phyloP scores from a whole-genome alignment of 2,113 vertebrate genomes.

The Pygathrix nemaeus region DNA sequence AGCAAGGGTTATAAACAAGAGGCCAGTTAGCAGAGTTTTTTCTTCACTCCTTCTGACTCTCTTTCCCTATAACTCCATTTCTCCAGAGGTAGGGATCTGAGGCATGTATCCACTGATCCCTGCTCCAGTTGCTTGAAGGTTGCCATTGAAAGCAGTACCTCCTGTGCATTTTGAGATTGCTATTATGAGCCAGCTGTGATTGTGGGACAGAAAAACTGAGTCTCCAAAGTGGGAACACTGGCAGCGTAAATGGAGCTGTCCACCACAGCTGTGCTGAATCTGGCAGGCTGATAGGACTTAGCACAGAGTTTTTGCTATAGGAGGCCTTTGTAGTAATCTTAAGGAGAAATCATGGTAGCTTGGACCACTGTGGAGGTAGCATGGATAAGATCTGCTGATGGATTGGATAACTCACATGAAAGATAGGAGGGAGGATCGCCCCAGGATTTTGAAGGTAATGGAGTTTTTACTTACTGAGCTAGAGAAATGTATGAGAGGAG shows the following conservation, averaged over 20 bases:
- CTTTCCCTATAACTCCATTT: background rate
- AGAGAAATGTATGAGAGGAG: background rate
- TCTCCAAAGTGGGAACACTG: background rate
- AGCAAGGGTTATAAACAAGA: background rate
- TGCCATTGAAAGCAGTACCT: background rate
- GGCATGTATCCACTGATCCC: background rate
- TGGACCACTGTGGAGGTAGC: background rate
- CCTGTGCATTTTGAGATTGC: background rate
- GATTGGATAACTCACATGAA: background rate
- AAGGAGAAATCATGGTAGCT: background rate
- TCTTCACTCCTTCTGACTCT: background rate
- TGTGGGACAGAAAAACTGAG: background rate
- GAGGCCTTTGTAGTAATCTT: background rate
- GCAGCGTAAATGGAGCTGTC: background rate
- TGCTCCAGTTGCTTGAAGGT: background rate
- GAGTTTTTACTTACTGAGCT: background rate
- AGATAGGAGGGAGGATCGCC: background rate
- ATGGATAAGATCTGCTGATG: background rate
- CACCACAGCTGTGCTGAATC: constrained; percentile 34
- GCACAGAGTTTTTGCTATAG: background rate
- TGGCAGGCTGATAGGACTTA: background rate
- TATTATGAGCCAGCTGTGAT: background rate
- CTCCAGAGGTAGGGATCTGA: background rate
- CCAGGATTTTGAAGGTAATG: background rate
- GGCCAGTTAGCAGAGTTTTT: background rate